A percentile compares a stretch with the other conserved stretches of the same genome.
Conservation (phyloP, 2,113 vertebrate species). For the Laterallus jamaicensis region DNA sequence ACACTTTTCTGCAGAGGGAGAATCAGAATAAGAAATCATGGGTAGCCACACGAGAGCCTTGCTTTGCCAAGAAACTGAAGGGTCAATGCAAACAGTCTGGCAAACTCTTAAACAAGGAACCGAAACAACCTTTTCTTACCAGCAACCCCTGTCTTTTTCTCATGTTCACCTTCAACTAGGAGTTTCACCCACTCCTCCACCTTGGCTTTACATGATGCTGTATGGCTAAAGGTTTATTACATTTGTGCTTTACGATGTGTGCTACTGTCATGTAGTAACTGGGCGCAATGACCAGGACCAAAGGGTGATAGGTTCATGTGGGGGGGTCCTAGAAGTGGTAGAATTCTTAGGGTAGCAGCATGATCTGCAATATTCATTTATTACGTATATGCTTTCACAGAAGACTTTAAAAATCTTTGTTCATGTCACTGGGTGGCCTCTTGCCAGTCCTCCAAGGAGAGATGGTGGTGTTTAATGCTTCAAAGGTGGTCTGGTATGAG, state of each 20-base stretch:
- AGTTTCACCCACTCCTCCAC: neutral
- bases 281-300: neutral
- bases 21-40: neutral
- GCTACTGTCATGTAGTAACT: neutral
- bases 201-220: neutral
- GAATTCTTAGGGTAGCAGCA: neutral
- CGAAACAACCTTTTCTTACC: neutral
- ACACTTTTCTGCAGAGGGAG: neutral
- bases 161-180: neutral
- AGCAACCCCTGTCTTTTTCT: neutral
- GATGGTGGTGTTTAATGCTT: neutral
- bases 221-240: neutral
- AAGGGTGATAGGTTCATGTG: neutral
- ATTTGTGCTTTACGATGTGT: neutral
- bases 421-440: neutral
- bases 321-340: neutral
- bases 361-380: neutral
- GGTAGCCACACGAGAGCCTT: neutral
- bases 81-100: neutral
- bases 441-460: neutral
- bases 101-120: neutral
- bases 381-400: neutral
- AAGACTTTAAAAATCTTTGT: neutral
- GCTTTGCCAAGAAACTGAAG: neutral
- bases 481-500: accelerated